Percentiles rank a stretch among this genome's conserved stretches.
Conservation (phyloP, 2,113 vertebrate genomes). For the Nothocercus julius region DNA sequence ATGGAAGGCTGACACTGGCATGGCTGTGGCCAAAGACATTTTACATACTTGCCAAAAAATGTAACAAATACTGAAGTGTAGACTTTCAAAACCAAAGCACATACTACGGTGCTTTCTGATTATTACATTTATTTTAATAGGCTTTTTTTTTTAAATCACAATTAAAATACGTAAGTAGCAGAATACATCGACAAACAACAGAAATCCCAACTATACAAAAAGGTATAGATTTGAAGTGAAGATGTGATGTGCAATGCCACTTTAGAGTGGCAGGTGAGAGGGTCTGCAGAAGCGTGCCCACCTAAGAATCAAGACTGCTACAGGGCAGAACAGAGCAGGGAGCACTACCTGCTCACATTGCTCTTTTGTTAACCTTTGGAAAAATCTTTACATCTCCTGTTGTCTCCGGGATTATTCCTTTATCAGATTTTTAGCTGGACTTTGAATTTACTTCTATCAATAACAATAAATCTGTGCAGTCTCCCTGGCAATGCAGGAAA, state of each 20-base stretch:
- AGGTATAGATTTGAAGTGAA: background rate
- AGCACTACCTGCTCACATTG: background rate
- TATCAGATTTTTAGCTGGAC: constrained; percentile 24
- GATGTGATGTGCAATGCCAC: background rate
- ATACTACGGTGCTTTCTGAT: background rate
- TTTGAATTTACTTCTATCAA: constrained; percentile 48
- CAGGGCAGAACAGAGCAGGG: background rate
- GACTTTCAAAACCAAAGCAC: background rate
- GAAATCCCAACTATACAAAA: background rate
- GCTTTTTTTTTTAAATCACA: background rate
- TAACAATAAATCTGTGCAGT: constrained; percentile 47
- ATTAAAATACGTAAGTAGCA: background rate
- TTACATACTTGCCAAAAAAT: background rate
- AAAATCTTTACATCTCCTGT: background rate
- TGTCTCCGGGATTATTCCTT: background rate
- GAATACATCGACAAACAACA: background rate
- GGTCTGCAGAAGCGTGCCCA: background rate
- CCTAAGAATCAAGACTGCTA: background rate
- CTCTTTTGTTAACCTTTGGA: constrained; percentile 16
- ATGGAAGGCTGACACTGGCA: background rate
- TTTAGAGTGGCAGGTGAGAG: background rate
- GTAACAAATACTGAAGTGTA: background rate
- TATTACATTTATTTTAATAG: too few species aligned
- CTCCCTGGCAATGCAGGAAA: constrained; percentile 35
- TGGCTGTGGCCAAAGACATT: background rate